These are phyloP conservation scores for Masticophis lateralis DNA, from an alignment of 2,797 vertebrate species.

Conservation along the genomic window DNA sequence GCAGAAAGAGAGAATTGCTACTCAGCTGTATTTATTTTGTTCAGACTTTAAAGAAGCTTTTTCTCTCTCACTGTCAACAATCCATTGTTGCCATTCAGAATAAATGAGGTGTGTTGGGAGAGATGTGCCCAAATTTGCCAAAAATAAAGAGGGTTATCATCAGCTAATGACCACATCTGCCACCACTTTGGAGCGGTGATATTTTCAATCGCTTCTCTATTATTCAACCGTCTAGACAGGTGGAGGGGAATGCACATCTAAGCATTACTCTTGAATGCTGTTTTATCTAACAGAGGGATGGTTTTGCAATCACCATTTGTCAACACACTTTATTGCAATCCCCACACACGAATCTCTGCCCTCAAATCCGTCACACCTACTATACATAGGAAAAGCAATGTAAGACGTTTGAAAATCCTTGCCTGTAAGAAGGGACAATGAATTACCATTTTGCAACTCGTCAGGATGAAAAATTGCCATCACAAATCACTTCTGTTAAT, in stretches of 20 bases:
- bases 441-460: not conserved
- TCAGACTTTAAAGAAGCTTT: not conserved
- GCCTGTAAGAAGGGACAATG: not conserved
- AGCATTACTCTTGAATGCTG: not conserved
- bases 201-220: constrained; percentile 15
- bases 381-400: not conserved
- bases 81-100: not conserved
- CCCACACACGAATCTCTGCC: not conserved
- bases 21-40: not conserved
- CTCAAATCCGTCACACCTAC: not conserved
- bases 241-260: not conserved
- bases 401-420: constrained; percentile 4
- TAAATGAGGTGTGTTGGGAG: not conserved
- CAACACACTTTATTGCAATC: not conserved
- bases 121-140: constrained; percentile 15
- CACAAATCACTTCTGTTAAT: not conserved
- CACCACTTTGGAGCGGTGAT: not conserved
- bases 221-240: constrained; percentile 13
- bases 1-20: not conserved
- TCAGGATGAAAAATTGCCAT: not conserved
- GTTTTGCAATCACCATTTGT: constrained; percentile 11
- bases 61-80: not conserved
- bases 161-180: constrained; percentile 3
- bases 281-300: not conserved
- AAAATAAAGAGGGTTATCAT: constrained; percentile 17